Evolutionary conservation across 2,888 invertebrate genomes (phyloP).

Genomic region (Flabesymbios commensalis): DNA sequence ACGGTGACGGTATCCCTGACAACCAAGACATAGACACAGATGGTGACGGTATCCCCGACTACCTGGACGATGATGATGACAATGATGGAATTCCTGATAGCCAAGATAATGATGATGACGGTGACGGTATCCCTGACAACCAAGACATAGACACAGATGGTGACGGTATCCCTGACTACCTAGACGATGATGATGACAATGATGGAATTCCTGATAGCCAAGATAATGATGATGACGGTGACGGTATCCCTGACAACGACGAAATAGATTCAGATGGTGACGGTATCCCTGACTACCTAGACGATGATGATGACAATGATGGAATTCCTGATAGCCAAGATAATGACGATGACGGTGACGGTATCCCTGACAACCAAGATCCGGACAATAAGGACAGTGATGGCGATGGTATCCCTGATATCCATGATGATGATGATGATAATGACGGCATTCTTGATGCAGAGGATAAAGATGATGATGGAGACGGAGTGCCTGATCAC

Average conservation of each 20-base stretch:
- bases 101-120: slow-evolving; percentile 41
- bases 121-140: slow-evolving; percentile 55
- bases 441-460: slow-evolving; percentile 1
- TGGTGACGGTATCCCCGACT: neutral
- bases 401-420: slow-evolving; percentile 4
- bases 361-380: slow-evolving; percentile 47
- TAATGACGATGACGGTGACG: slow-evolving; percentile 28
- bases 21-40: slow-evolving; percentile 31
- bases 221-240: slow-evolving; percentile 34
- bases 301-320: slow-evolving; percentile 28
- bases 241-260: slow-evolving; percentile 41
- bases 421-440: neutral
- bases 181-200: slow-evolving; percentile 43
- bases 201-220: slow-evolving; percentile 32
- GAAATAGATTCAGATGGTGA: slow-evolving; percentile 31
- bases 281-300: slow-evolving; percentile 24
- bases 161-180: slow-evolving; percentile 54
- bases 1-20: slow-evolving; percentile 55
- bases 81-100: slow-evolving; percentile 35
- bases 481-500: slow-evolving; percentile 52
- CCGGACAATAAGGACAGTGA: slow-evolving; percentile 4
- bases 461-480: slow-evolving; percentile 43
- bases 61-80: slow-evolving; percentile 24
- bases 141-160: slow-evolving; percentile 42
- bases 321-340: slow-evolving; percentile 25